phyloP scores from a whole-genome alignment of 2,797 vertebrate species.

The Acanthurus leucopareius region DNA sequence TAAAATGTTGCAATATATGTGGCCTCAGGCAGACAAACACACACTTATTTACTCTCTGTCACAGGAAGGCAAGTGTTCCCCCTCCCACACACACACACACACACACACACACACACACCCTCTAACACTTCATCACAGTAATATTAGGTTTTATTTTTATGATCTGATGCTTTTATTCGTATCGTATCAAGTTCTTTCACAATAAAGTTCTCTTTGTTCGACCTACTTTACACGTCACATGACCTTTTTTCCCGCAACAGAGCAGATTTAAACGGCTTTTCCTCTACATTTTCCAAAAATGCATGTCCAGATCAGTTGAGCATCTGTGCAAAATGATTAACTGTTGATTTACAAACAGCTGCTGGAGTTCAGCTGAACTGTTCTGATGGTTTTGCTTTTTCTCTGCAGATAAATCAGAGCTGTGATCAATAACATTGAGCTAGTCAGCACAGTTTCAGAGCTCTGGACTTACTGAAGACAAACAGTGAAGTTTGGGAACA shows the following conservation, averaged over 20 bases:
- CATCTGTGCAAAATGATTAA: background rate
- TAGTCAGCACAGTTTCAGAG: background rate
- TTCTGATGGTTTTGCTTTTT: background rate
- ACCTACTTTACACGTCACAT: background rate
- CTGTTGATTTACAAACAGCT: background rate
- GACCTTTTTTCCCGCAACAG: background rate
- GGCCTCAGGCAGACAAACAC: conserved; percentile 13
- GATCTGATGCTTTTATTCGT: background rate
- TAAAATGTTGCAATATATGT: conserved; percentile 18
- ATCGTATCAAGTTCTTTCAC: background rate
- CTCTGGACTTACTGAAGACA: background rate
- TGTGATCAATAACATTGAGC: background rate
- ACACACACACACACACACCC: background rate
- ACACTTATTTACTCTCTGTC: conserved; percentile 16
- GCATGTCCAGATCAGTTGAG: background rate
- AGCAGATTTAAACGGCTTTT: background rate
- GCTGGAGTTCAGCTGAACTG: background rate
- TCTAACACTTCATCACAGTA: background rate
- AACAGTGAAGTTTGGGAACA: background rate
- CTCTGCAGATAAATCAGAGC: background rate
- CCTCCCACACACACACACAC: background rate
- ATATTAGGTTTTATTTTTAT: conserved; percentile 2
- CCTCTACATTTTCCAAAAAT: too few relatives aligned
- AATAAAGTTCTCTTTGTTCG: background rate
- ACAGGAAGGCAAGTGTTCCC: background rate